Conservation (phyloP, 2,113 vertebrate species). For the Albula goreensis region DNA sequence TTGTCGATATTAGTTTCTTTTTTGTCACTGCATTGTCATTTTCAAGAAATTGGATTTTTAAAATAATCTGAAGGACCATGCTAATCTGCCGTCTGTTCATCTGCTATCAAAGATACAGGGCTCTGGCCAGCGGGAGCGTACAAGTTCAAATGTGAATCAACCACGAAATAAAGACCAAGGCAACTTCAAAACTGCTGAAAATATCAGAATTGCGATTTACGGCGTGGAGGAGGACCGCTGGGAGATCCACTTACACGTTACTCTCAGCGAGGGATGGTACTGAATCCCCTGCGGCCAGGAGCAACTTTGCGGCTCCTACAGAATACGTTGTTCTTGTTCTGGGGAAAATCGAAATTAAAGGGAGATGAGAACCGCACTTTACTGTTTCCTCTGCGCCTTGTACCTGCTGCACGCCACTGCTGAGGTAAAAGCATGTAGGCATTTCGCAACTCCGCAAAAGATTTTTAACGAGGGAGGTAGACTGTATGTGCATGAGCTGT, state of each 20-base stretch:
- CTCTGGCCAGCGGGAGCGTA: slow-evolving; percentile 39
- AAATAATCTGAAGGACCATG: slow-evolving; percentile 74
- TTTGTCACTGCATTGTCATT: slow-evolving; percentile 14
- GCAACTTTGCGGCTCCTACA: slow-evolving; percentile 85
- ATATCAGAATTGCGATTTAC: slow-evolving; percentile 45
- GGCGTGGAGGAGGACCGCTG: slow-evolving; percentile 42
- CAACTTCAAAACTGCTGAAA: slow-evolving; percentile 38
- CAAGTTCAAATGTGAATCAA: slow-evolving; percentile 39
- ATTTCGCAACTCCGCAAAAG: neutral
- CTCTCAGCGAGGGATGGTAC: slow-evolving; percentile 87
- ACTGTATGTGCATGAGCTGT: neutral
- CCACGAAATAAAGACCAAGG: slow-evolving; percentile 20
- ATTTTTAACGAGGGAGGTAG: slow-evolving; percentile 6
- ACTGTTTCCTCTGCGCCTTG: slow-evolving; percentile 81
- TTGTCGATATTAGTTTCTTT: neutral
- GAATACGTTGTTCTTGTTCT: slow-evolving; percentile 70
- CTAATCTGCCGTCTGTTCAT: slow-evolving; percentile 67
- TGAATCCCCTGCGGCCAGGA: slow-evolving; percentile 81
- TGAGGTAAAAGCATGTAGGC: slow-evolving; percentile 78
- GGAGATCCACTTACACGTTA: slow-evolving; percentile 59
- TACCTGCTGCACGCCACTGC: slow-evolving; percentile 81
- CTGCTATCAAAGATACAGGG: slow-evolving; percentile 44
- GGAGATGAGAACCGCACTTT: slow-evolving; percentile 92
- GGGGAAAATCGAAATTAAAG: slow-evolving; percentile 73
- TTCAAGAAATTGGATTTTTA: slow-evolving; percentile 70